Conservation (phyloP, 1,140 invertebrate species). For the Halesus radiatus region DNA sequence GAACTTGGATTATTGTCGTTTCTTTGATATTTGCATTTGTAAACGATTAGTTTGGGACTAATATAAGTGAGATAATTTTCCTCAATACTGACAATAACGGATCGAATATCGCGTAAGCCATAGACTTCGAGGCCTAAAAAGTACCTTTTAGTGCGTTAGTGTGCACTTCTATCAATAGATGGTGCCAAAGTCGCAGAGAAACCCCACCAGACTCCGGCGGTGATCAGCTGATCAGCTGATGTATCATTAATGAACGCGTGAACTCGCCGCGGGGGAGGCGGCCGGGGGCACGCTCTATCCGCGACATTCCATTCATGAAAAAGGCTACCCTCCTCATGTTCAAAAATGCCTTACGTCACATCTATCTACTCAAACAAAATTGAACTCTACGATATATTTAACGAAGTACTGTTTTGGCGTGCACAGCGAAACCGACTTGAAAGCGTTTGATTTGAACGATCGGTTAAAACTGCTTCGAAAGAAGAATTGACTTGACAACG, state of each 20-base stretch:
- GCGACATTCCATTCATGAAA: slow-evolving; percentile 49
- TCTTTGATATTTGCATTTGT: too few species aligned
- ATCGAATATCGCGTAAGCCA: too few species aligned
- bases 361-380: not conserved
- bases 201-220: not conserved
- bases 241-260: slow-evolving; percentile 44
- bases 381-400: not conserved
- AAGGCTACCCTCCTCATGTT: not conserved
- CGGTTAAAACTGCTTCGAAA: not conserved
- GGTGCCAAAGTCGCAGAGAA: too few species aligned
- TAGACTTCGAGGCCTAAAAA: not conserved
- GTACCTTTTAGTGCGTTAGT: not conserved
- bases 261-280: slow-evolving; percentile 2
- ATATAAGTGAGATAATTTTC: too few species aligned
- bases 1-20: too few species aligned
- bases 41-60: too few species aligned
- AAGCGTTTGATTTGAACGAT: not conserved
- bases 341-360: slow-evolving; percentile 21
- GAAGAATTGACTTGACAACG: not conserved
- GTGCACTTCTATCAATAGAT: not conserved
- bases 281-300: slow-evolving; percentile 7
- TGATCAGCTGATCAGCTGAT: slow-evolving; percentile 40
- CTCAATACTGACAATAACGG: too few species aligned
- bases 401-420: not conserved
- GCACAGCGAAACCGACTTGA: not conserved